Conservation (phyloP, 2,113 vertebrate species). For the Grus americana region DNA sequence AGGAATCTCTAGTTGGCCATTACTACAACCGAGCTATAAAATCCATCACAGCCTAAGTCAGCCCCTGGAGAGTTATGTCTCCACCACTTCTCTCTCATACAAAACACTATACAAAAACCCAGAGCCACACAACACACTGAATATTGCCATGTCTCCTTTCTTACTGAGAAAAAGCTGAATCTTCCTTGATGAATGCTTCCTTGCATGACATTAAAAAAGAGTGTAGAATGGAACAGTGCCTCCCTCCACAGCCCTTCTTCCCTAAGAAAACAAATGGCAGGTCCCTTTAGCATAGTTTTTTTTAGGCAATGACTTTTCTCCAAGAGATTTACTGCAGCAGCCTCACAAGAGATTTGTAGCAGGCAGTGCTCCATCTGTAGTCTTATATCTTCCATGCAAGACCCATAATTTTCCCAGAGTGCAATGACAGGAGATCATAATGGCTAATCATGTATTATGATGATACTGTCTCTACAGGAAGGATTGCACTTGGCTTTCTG, state of each 20-base stretch:
- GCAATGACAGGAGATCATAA: conserved; percentile 71
- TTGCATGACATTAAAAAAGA: conserved; percentile 44
- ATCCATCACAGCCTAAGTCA: neutral
- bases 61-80: neutral
- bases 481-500: conserved; percentile 43
- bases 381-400: conserved; percentile 52
- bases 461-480: conserved; percentile 58
- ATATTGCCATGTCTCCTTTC: neutral
- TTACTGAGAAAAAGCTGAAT: neutral
- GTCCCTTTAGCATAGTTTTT: conserved; percentile 16
- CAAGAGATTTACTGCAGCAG: conserved; percentile 72
- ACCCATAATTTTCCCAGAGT: conserved; percentile 63
- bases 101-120: neutral
- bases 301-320: conserved; percentile 62
- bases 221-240: neutral
- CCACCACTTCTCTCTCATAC: neutral
- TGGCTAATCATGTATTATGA: conserved; percentile 74
- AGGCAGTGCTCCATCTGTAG: conserved; percentile 68
- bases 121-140: neutral
- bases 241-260: conserved; percentile 28
- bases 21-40: neutral
- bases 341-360: conserved; percentile 74
- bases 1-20: neutral
- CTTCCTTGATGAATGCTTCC: conserved; percentile 36
- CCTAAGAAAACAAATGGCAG: conserved; percentile 68